These are phyloP conservation scores for Drosophila histrio DNA, from an alignment of 2,888 invertebrate genomes.

Conservation along the genomic window DNA sequence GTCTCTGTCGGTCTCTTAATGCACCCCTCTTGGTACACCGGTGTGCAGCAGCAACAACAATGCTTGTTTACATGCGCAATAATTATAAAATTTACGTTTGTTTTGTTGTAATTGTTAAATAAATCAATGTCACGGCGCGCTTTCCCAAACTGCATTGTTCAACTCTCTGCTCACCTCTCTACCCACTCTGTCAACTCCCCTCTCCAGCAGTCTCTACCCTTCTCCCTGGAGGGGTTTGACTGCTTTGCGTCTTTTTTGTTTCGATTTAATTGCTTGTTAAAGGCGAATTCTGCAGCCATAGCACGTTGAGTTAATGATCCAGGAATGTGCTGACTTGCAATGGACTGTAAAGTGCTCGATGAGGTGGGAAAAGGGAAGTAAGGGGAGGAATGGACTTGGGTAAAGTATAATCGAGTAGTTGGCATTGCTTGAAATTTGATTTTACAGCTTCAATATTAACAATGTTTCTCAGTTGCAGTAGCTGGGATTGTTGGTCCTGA, in stretches of 20 bases:
- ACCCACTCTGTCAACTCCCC: neutral
- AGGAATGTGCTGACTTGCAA: slow-evolving; percentile 76
- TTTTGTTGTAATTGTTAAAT: slow-evolving; percentile 76
- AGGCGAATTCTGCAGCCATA: slow-evolving; percentile 74
- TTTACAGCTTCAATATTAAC: slow-evolving; percentile 14
- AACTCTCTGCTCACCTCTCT: neutral
- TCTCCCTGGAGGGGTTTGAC: slow-evolving; percentile 28
- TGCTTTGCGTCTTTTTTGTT: slow-evolving; percentile 59
- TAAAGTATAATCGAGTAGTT: slow-evolving; percentile 15
- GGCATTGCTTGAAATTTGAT: slow-evolving; percentile 37
- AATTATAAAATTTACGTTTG: slow-evolving; percentile 79
- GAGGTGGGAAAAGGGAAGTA: neutral
- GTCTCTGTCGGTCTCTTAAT: neutral
- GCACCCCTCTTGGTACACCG: neutral
- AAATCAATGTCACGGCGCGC: slow-evolving; percentile 74
- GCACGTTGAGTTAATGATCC: slow-evolving; percentile 75
- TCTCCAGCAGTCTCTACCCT: neutral
- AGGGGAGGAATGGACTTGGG: neutral
- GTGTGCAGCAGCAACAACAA: slow-evolving; percentile 20
- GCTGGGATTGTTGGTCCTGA: neutral
- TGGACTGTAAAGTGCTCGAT: slow-evolving; percentile 37
- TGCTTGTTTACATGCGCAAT: slow-evolving; percentile 76
- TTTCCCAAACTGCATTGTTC: slow-evolving; percentile 57
- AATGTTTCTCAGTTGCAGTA: neutral
- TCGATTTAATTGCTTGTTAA: slow-evolving; percentile 80